phyloP scores from a whole-genome alignment of 2,113 vertebrate genomes.

The Edolisoma coerulescens region DNA sequence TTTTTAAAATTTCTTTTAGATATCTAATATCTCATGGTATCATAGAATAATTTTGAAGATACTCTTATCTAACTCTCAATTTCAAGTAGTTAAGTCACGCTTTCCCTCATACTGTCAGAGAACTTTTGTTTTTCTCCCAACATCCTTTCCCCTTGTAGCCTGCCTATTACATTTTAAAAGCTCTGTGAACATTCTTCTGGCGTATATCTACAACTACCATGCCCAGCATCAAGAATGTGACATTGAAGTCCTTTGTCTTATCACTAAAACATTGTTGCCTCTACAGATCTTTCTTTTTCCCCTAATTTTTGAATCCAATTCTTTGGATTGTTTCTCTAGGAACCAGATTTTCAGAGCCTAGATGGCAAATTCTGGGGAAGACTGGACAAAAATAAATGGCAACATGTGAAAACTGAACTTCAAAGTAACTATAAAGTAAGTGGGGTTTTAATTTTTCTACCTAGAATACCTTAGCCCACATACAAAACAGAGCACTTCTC shows the following conservation, averaged over 20 bases:
- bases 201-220: neutral
- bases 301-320: neutral
- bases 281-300: neutral
- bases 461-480: neutral
- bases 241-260: too few relatives aligned
- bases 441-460: neutral
- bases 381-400: neutral
- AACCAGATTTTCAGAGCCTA: neutral
- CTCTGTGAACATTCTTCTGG: neutral
- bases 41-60: neutral
- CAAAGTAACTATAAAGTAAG: neutral
- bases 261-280: neutral
- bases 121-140: neutral
- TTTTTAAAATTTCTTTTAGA: neutral
- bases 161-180: neutral
- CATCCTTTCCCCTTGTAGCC: neutral
- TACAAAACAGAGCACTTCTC: neutral
- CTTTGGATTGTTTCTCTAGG: neutral
- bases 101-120: neutral
- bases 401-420: neutral
- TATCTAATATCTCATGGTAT: neutral
- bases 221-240: neutral
- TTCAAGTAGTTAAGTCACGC: neutral
- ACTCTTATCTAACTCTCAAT: neutral
- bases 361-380: neutral